Base-by-base conservation (phyloP, 2,113 vertebrate genomes). In the Eudorcas thomsonii region DNA sequence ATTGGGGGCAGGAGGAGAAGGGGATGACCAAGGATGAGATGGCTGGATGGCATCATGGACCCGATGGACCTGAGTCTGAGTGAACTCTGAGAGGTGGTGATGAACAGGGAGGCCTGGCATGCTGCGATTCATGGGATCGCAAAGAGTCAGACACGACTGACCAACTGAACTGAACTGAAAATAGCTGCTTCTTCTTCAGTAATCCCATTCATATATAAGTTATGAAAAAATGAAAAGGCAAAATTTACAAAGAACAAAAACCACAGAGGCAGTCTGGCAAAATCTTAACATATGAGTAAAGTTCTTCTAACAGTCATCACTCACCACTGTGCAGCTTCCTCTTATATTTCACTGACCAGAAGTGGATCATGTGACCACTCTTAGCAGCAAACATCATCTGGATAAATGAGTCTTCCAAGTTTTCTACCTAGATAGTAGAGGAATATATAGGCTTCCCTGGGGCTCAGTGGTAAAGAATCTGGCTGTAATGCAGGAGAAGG, bases 281-380 rank as follows among this genome's bases (percentile, higher is more conserved):
- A 2, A 17, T 54, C 30, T 81, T 85, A 30, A 39, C 5, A 8
- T 39, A 52, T 59, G 50, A 60, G 92, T 86, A 45, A 5, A 74
- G 3, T 4, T 83, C 54, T 45, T 15, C 21, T 36, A 30, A 11
- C 3, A 67, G 9, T 23, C 48, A 1, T 3, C 71, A 26, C 36
- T 39, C 19, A 30, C 8, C 28, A 77, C 19, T 26, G 1, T 2
- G 12, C 1, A 11, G 25, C 80, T 93, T 55, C 74, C 48, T 55
- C 25, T 77, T 48, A 6, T 48, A 8, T 78, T 91, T n/a, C 74
- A 50, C 30, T 64, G 36, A 17, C 21, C 5, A 13, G 6, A 83
- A 25, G 15, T 45, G 26, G 3, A 36, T 43, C 45, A 12, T 0
- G 1, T 33, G 15, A 0, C 26, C 13, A 13, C 30, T 84, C 4